Evolutionary conservation across 2,888 invertebrate genomes (phyloP).

Genomic region (Dryobota labecula): DNA sequence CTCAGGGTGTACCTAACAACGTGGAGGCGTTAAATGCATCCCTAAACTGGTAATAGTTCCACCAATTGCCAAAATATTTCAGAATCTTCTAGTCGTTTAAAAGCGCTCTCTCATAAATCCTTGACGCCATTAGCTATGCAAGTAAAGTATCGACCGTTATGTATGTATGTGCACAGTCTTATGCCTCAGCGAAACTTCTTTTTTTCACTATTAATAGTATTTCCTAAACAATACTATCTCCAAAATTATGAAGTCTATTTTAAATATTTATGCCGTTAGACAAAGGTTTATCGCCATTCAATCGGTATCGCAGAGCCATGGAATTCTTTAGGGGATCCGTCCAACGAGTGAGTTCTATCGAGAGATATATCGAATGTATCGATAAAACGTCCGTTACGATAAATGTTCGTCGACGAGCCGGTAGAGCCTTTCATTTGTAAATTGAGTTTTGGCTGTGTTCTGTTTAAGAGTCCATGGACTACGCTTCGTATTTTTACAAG

Average conservation of each 20-base stretch:
- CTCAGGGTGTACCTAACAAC: too few species aligned
- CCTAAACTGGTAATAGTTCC: slow-evolving; percentile 3
- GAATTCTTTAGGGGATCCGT: slow-evolving; percentile 55
- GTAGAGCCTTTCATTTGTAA: slow-evolving; percentile 51
- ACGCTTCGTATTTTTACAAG: too few species aligned
- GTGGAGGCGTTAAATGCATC: neutral
- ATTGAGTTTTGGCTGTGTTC: slow-evolving; percentile 32
- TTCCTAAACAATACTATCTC: slow-evolving; percentile 26
- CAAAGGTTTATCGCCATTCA: slow-evolving; percentile 57
- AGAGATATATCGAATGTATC: slow-evolving; percentile 42
- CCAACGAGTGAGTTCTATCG: slow-evolving; percentile 8
- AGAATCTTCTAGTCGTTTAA: neutral
- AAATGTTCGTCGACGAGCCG: slow-evolving; percentile 45
- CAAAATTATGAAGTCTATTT: slow-evolving; percentile 19
- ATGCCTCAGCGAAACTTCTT: neutral
- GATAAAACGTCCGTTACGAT: slow-evolving; percentile 56
- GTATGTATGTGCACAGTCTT: neutral
- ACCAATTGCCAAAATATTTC: too few species aligned
- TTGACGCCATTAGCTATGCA: slow-evolving; percentile 7
- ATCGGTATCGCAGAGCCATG: slow-evolving; percentile 36
- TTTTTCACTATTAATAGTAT: neutral
- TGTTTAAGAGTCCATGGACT: neutral
- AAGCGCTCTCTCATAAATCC: neutral
- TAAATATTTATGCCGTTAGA: slow-evolving; percentile 49
- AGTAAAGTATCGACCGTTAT: neutral